Evolutionary conservation across 2,888 invertebrate genomes (phyloP).

Genomic region (Drosophila gaucha): DNA sequence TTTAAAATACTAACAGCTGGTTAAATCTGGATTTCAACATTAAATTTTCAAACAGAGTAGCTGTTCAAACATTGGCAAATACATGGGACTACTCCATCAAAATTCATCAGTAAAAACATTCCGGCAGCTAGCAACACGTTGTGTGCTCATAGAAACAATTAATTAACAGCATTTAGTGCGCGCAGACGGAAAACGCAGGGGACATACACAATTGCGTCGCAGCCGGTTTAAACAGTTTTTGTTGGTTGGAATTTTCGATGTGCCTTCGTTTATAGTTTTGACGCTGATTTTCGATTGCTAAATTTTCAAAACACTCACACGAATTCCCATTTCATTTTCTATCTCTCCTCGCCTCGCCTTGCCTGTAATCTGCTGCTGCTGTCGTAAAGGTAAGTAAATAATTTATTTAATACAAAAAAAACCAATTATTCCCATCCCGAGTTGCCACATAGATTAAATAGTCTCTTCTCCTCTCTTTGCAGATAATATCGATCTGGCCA

Average conservation of each 20-base stretch:
- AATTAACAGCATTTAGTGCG: conserved; percentile 45
- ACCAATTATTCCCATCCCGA: not conserved
- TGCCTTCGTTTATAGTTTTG: conserved; percentile 14
- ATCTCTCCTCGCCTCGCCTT: not conserved
- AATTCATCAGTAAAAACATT: conserved; percentile 65
- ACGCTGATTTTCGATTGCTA: conserved; percentile 37
- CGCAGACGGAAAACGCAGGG: conserved; percentile 34
- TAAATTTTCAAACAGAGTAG: conserved; percentile 50
- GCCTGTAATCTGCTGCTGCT: conserved; percentile 22
- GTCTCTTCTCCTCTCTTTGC: conserved; percentile 21
- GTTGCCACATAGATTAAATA: conserved; percentile 43
- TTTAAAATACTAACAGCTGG: conserved; percentile 30
- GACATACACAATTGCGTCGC: conserved; percentile 48
- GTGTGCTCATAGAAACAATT: conserved; percentile 49
- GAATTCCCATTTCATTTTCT: not conserved
- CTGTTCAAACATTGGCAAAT: conserved; percentile 41
- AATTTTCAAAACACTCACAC: conserved; percentile 27
- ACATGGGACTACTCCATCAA: conserved; percentile 40
- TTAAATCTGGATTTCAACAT: not conserved
- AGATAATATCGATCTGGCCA: conserved; percentile 65
- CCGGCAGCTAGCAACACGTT: conserved; percentile 71
- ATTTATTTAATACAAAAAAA: conserved; percentile 15
- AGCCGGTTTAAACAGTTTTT: conserved; percentile 52
- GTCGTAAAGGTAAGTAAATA: conserved; percentile 34
- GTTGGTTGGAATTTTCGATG: conserved; percentile 35